These are phyloP conservation scores for Xylota segnis DNA, from an alignment of 2,888 invertebrate species.

Conservation along the genomic window DNA sequence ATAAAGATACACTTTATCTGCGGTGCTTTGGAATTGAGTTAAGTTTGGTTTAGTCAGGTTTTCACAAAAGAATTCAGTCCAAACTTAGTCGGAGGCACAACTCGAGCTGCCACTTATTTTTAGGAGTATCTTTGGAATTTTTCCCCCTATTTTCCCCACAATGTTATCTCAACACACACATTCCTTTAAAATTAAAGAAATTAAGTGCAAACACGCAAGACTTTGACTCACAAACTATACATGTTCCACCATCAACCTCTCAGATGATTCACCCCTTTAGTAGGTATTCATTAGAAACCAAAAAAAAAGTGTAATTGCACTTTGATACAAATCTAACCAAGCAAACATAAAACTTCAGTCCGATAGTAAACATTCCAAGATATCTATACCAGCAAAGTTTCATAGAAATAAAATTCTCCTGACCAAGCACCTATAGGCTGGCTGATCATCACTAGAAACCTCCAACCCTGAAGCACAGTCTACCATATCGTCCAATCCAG, in stretches of 20 bases:
- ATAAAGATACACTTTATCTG: no score
- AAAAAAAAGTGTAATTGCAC: slow-evolving; percentile 1
- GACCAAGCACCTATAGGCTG: slow-evolving; percentile 9
- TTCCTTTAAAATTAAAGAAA: neutral
- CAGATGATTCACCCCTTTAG: neutral
- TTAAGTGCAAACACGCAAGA: neutral
- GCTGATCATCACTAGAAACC: neutral
- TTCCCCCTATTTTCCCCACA: no score
- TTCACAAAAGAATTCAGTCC: no score
- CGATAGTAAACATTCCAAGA: slow-evolving; percentile 12
- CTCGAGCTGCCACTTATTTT: no score
- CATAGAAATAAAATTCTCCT: slow-evolving; percentile 7
- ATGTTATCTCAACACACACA: neutral
- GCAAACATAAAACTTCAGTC: neutral
- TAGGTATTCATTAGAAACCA: neutral
- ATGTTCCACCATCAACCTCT: neutral
- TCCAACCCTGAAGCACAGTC: slow-evolving; percentile 1
- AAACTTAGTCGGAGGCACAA: no score
- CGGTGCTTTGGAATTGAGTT: no score
- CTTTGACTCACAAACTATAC: neutral
- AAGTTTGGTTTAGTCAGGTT: no score
- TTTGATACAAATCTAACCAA: slow-evolving; percentile 1
- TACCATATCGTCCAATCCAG: neutral
- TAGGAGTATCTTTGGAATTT: no score
- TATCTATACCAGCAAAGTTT: slow-evolving; percentile 1